phyloP scores from a whole-genome alignment of 1,140 invertebrate species.

The Diabrotica undecimpunctata region DNA sequence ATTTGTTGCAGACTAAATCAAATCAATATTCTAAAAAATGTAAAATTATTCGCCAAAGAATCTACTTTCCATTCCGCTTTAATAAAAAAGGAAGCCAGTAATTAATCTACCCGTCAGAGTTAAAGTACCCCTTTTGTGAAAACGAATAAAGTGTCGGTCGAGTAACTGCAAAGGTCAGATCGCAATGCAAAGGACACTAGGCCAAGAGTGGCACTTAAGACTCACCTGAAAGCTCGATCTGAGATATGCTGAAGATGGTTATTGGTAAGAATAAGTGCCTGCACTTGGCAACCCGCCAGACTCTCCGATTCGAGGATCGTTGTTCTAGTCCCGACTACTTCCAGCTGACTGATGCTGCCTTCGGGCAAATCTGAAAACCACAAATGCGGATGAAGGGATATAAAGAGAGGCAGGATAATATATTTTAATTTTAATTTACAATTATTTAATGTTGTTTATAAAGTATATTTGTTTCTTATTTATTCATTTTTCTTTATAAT shows the following conservation, averaged over 20 bases:
- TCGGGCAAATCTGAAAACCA: conserved; percentile 41
- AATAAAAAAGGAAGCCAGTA: too few relatives aligned
- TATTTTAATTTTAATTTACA: too few relatives aligned
- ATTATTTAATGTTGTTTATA: too few relatives aligned
- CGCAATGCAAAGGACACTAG: background rate
- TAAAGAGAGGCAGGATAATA: background rate
- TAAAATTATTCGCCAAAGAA: too few relatives aligned
- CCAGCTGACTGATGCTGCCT: conserved; percentile 42
- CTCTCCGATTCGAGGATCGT: conserved; percentile 41
- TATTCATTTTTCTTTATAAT: too few relatives aligned
- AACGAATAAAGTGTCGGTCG: background rate
- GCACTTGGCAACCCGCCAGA: conserved; percentile 43
- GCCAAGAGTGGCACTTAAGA: background rate
- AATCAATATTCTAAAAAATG: too few relatives aligned
- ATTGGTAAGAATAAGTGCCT: conserved; percentile 43
- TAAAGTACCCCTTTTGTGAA: too few relatives aligned
- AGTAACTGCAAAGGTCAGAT: background rate
- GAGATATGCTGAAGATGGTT: conserved; percentile 44
- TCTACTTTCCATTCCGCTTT: too few relatives aligned
- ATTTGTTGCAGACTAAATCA: too few relatives aligned
- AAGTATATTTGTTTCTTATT: too few relatives aligned
- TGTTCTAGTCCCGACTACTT: conserved; percentile 40
- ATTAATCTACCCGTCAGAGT: too few relatives aligned
- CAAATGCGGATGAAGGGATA: background rate
- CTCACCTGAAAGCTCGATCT: conserved; percentile 45